Conservation (phyloP, 2,888 invertebrate species). For the Bellardia pandia region DNA sequence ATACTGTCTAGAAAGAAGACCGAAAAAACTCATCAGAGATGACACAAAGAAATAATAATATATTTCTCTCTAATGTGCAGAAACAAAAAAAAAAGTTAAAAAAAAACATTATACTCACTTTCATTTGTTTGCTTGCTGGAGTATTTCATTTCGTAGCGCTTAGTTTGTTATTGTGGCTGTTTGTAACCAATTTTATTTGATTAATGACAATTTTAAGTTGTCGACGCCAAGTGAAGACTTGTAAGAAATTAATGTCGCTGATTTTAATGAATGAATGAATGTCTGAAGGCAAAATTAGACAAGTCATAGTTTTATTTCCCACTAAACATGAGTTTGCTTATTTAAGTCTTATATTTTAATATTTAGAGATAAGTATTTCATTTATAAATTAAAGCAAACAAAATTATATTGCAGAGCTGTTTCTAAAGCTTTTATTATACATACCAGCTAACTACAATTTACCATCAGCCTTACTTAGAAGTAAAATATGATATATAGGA, state of each 20-base stretch:
- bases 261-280: conserved; percentile 63
- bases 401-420: too few relatives aligned
- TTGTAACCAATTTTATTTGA: conserved; percentile 52
- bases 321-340: not conserved
- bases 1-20: not conserved
- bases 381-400: not conserved
- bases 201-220: conserved; percentile 61
- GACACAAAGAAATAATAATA: conserved; percentile 37
- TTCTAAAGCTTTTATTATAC: too few relatives aligned
- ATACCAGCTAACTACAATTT: too few relatives aligned
- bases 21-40: conserved; percentile 2
- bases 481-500: too few relatives aligned
- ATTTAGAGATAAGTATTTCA: not conserved
- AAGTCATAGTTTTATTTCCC: conserved; percentile 53
- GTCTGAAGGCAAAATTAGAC: conserved; percentile 44
- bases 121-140: conserved; percentile 14
- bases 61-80: not conserved
- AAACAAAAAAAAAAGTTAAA: not conserved
- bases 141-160: not conserved
- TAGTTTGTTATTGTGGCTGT: not conserved
- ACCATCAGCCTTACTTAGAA: too few relatives aligned
- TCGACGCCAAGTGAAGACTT: conserved; percentile 49
- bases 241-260: conserved; percentile 48
- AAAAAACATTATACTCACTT: conserved; percentile 22
- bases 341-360: not conserved